Evolutionary conservation across 2,113 vertebrate species (phyloP).

Genomic region (Enhydra lutris): DNA sequence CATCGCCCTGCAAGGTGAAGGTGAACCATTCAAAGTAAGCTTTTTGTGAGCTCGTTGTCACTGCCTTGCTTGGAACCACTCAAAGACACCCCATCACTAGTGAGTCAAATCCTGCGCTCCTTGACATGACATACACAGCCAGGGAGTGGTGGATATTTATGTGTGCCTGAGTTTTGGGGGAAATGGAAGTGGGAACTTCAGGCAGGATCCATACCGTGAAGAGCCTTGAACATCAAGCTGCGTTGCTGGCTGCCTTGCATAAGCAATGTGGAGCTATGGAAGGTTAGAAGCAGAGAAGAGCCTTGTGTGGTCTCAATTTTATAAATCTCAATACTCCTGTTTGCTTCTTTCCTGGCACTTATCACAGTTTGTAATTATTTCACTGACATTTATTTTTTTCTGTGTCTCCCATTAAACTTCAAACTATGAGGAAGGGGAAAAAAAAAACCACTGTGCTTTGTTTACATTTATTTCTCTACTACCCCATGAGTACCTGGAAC

Average conservation of each 20-base stretch:
- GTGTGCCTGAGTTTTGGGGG: rapidly evolving
- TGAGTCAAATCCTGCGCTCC: background rate
- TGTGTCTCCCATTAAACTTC: background rate
- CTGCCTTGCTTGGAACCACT: background rate
- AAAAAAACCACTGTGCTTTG: background rate
- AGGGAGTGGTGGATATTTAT: background rate
- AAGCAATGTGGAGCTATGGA: background rate
- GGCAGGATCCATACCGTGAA: background rate
- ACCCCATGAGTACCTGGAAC: background rate
- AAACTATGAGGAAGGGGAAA: background rate
- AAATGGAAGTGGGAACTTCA: too few relatives aligned
- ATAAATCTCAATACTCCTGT: background rate
- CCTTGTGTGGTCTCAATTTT: background rate
- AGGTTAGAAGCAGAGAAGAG: background rate
- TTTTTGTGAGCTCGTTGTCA: background rate
- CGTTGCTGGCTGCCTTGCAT: background rate
- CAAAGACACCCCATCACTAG: background rate
- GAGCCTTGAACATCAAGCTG: background rate
- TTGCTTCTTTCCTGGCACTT: background rate
- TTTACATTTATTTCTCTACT: background rate
- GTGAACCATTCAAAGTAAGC: background rate
- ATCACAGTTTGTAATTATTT: background rate
- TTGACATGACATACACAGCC: too few relatives aligned
- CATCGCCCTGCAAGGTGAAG: background rate
- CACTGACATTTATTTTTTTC: background rate